A percentile compares a stretch with the other conserved stretches of the same genome.
Conservation (phyloP, 2,888 invertebrate species). For the Luperina nickerlii region DNA sequence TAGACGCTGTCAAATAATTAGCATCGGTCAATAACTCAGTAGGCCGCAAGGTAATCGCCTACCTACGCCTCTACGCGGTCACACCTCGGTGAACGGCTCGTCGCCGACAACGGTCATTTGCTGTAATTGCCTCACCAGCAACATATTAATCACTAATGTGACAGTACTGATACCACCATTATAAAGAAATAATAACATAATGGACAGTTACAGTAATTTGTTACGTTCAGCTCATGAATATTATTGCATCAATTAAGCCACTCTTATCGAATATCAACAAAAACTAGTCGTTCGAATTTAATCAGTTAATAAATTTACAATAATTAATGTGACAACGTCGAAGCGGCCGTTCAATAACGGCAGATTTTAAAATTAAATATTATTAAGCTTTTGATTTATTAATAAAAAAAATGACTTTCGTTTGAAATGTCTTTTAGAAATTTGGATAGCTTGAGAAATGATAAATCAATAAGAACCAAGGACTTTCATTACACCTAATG, state of each 20-base stretch:
- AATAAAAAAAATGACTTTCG: constrained; percentile 7
- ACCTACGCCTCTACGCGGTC: constrained; percentile 74
- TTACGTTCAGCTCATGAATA: constrained; percentile 72
- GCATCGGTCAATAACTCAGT: constrained; percentile 82
- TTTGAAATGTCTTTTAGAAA: constrained; percentile 19
- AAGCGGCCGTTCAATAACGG: constrained; percentile 29
- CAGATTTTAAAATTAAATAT: constrained; percentile 23
- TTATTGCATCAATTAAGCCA: constrained; percentile 69
- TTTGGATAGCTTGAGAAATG: background rate
- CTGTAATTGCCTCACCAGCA: constrained; percentile 83
- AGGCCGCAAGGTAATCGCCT: constrained; percentile 77
- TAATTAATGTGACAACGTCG: constrained; percentile 53
- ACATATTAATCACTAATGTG: constrained; percentile 87
- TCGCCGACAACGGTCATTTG: constrained; percentile 79
- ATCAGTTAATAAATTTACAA: constrained; percentile 47
- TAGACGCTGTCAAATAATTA: constrained; percentile 83
- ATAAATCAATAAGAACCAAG: background rate
- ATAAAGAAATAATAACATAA: constrained; percentile 79
- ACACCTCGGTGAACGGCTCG: constrained; percentile 75
- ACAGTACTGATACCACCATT: constrained; percentile 81
- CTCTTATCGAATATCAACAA: constrained; percentile 65
- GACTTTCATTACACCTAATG: background rate
- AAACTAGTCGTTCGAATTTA: constrained; percentile 56
- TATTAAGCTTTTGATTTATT: constrained; percentile 40
- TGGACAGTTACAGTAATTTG: constrained; percentile 73